phyloP scores from a whole-genome alignment of 2,888 invertebrate genomes.

The Drosophila vallismaia region DNA sequence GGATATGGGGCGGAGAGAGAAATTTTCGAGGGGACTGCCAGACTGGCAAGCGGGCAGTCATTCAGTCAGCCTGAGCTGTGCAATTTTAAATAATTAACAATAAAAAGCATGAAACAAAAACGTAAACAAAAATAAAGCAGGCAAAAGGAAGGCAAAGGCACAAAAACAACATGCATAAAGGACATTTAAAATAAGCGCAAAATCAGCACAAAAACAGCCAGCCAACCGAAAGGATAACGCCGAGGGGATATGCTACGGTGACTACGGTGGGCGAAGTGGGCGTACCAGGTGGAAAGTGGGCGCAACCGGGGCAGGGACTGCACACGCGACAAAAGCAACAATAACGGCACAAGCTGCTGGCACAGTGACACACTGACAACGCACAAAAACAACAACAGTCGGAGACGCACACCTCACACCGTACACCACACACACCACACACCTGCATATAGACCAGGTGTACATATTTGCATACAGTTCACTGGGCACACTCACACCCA shows the following conservation, averaged over 20 bases:
- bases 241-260: conserved; percentile 26
- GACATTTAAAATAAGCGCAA: conserved; percentile 68
- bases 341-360: conserved; percentile 54
- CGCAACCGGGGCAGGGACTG: conserved; percentile 1
- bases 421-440: conserved; percentile 2
- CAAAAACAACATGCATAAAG: conserved; percentile 47
- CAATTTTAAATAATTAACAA: conserved; percentile 61
- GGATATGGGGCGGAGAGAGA: conserved; percentile 8
- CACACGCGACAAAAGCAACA: conserved; percentile 43
- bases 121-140: conserved; percentile 39
- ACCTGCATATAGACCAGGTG: conserved; percentile 53
- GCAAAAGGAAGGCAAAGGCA: conserved; percentile 16
- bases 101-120: conserved; percentile 41
- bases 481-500: conserved; percentile 54
- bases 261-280: background rate
- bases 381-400: conserved; percentile 41
- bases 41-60: conserved; percentile 17
- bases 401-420: conserved; percentile 25
- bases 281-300: conserved; percentile 6
- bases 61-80: conserved; percentile 41
- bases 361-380: conserved; percentile 63
- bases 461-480: conserved; percentile 75
- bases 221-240: conserved; percentile 65
- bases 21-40: conserved; percentile 11
- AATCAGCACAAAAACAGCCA: conserved; percentile 68